Percentiles rank a stretch among this genome's conserved stretches.
Conservation (phyloP, 2,888 invertebrate genomes). For the Tuta absoluta region DNA sequence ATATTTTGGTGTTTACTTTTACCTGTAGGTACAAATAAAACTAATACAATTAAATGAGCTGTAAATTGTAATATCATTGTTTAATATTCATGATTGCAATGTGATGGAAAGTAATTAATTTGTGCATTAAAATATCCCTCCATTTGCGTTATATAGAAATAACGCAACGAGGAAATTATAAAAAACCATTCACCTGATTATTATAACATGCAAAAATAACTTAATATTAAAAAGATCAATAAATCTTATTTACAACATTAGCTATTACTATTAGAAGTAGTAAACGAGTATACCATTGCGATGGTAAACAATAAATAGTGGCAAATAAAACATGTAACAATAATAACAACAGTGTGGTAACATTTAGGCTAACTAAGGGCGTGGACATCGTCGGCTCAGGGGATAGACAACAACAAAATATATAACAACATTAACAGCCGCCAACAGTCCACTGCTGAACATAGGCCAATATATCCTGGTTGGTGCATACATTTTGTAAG, state of each 20-base stretch:
- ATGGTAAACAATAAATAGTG: conserved; percentile 74
- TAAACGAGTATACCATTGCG: conserved; percentile 59
- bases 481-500: too few species aligned
- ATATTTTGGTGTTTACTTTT: conserved; percentile 59
- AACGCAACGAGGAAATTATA: conserved; percentile 67
- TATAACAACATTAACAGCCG: too few species aligned
- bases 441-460: too few species aligned
- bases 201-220: conserved; percentile 65
- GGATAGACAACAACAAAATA: too few species aligned
- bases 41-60: conserved; percentile 32
- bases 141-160: conserved; percentile 72
- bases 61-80: conserved; percentile 45
- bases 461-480: too few species aligned
- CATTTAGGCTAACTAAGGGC: conserved; percentile 51
- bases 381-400: too few species aligned
- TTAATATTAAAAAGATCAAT: conserved; percentile 55
- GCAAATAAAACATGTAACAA: conserved; percentile 69
- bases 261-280: conserved; percentile 47
- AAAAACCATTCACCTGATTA: conserved; percentile 60
- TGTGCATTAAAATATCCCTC: conserved; percentile 65
- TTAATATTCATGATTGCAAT: conserved; percentile 61
- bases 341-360: conserved; percentile 66
- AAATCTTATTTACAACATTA: conserved; percentile 71
- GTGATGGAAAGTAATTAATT: conserved; percentile 62
- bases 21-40: conserved; percentile 45